Percentiles rank a stretch among this genome's conserved stretches.
Conservation (phyloP, 2,888 invertebrate genomes). For the Agelastica alni region DNA sequence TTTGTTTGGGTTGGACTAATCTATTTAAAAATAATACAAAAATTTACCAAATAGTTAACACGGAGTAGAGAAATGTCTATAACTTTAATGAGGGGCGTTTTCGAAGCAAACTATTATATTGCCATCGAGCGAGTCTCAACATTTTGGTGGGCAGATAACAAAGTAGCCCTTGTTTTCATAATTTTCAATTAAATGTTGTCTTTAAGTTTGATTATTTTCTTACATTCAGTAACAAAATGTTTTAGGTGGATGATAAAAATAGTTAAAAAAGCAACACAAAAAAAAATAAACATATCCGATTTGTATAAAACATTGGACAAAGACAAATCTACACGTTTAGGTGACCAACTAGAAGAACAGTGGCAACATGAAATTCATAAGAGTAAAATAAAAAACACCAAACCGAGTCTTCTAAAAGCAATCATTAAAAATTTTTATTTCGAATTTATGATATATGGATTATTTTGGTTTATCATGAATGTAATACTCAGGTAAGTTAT, state of each 20-base stretch:
- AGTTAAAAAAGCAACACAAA: conserved; percentile 61
- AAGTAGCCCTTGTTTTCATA: background rate
- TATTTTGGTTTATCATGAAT: conserved; percentile 33
- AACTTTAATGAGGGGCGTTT: too few relatives aligned
- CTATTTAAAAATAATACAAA: too few relatives aligned
- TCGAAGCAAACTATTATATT: too few relatives aligned
- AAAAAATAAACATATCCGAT: conserved; percentile 67
- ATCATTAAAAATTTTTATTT: conserved; percentile 34
- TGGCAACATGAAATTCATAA: conserved; percentile 47
- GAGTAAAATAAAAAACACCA: conserved; percentile 27
- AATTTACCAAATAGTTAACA: too few relatives aligned
- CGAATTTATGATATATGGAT: conserved; percentile 35
- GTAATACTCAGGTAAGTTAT: conserved; percentile 36
- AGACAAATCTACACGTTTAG: conserved; percentile 67
- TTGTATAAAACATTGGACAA: conserved; percentile 64
- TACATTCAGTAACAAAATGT: background rate
- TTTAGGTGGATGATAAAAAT: conserved; percentile 51
- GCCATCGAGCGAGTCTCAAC: too few relatives aligned
- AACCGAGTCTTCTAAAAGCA: conserved; percentile 38
- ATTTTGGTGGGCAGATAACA: background rate
- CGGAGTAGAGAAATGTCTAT: too few relatives aligned
- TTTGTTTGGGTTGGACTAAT: too few relatives aligned
- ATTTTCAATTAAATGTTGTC: background rate
- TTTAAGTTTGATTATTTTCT: background rate
- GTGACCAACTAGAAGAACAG: conserved; percentile 65